Evolutionary conservation across 2,797 vertebrate genomes (phyloP).

Genomic region (Hemitrygon akajei): DNA sequence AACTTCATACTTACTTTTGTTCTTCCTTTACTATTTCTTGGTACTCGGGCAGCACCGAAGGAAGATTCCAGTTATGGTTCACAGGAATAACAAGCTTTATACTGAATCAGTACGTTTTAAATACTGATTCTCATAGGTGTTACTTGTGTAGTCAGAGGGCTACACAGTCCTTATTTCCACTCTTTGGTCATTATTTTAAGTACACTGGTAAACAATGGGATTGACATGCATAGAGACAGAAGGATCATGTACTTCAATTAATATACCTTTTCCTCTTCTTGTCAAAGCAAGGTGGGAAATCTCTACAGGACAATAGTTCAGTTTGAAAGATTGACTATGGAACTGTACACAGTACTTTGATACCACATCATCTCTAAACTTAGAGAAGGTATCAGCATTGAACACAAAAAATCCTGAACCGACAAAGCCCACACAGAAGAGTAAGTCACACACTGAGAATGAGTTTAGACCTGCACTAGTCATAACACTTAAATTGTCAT

Average conservation of each 20-base stretch:
- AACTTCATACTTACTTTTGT: slow-evolving; percentile 22
- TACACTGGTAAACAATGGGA: background rate
- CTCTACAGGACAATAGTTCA: background rate
- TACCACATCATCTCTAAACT: background rate
- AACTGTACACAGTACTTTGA: background rate
- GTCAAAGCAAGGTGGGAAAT: background rate
- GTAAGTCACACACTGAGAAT: background rate
- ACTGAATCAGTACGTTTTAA: background rate
- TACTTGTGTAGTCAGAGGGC: too few species aligned
- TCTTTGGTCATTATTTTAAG: slow-evolving; percentile 26
- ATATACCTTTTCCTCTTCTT: background rate
- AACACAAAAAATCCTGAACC: background rate
- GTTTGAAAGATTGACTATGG: background rate
- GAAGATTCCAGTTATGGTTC: background rate
- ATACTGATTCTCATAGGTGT: background rate
- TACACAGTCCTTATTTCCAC: background rate
- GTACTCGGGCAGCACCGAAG: slow-evolving; percentile 15
- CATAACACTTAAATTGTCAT: background rate
- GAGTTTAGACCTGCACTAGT: background rate
- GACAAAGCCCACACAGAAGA: background rate
- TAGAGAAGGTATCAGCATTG: background rate
- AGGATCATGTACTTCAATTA: background rate
- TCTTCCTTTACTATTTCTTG: slow-evolving; percentile 21
- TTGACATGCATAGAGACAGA: background rate
- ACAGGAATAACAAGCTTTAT: background rate